Evolutionary conservation across 2,113 vertebrate species (phyloP).

Genomic region (Chauna torquata): DNA sequence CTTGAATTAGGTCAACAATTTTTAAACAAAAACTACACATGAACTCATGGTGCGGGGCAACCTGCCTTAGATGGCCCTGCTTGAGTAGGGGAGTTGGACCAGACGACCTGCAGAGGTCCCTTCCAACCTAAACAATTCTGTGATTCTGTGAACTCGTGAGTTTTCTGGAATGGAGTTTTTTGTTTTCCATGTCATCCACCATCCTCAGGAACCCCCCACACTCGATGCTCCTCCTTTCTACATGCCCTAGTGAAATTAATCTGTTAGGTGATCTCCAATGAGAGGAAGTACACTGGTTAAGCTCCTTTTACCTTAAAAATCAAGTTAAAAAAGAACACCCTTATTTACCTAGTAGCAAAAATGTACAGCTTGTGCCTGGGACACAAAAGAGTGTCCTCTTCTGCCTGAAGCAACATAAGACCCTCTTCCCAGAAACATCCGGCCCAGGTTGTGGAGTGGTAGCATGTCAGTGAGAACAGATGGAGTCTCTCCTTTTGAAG

Average conservation of each 20-base stretch:
- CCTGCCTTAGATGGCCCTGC: not conserved
- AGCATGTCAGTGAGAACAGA: rapidly evolving
- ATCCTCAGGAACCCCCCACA: not conserved
- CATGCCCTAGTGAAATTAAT: not conserved
- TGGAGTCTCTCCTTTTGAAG: not conserved
- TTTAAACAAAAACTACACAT: not conserved
- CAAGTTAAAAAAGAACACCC: not conserved
- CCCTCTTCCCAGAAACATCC: not conserved
- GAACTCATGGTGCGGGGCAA: not conserved
- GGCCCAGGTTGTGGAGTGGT: not conserved
- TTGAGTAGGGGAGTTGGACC: not conserved
- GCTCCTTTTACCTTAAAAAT: not conserved
- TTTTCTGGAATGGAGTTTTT: not conserved
- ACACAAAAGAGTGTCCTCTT: not conserved
- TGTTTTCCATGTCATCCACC: not conserved
- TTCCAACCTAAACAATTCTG: not conserved
- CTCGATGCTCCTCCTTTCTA: rapidly evolving
- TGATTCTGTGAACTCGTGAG: not conserved
- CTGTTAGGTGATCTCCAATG: not conserved
- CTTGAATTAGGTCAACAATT: not conserved
- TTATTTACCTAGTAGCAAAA: not conserved
- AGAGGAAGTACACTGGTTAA: not conserved
- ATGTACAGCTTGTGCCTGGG: not conserved
- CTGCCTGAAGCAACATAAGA: not conserved
- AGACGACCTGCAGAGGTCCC: not conserved